These are phyloP conservation scores for Proteles cristata DNA, from an alignment of 2,113 vertebrate genomes.

Conservation along the genomic window DNA sequence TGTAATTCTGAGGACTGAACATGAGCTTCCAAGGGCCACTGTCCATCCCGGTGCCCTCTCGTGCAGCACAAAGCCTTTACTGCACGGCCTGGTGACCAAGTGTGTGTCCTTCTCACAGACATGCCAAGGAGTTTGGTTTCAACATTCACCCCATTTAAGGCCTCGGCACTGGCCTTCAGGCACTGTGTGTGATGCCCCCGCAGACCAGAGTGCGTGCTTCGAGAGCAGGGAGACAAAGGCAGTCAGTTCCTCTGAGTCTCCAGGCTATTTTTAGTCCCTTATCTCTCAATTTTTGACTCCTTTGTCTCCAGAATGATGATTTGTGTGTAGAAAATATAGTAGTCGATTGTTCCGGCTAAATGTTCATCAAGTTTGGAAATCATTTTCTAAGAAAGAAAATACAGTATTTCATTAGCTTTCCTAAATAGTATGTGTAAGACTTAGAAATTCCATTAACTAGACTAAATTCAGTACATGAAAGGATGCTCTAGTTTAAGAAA, in stretches of 20 bases:
- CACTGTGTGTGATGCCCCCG: background rate
- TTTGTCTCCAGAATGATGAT: background rate
- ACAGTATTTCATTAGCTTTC: background rate
- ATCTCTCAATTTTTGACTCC: background rate
- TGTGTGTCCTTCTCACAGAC: background rate
- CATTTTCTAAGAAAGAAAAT: slow-evolving; percentile 15
- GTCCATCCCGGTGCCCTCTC: background rate
- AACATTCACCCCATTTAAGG: background rate
- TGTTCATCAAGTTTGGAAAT: background rate
- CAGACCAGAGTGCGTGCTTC: rapidly evolving
- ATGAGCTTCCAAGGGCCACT: background rate
- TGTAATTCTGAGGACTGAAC: background rate
- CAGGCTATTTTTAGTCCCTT: background rate
- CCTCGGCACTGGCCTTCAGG: background rate
- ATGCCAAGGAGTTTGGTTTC: background rate
- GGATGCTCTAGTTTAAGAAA: background rate
- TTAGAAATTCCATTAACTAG: background rate
- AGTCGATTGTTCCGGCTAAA: background rate
- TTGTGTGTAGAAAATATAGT: background rate
- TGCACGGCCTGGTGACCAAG: background rate
- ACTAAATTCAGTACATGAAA: background rate
- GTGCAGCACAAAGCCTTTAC: background rate
- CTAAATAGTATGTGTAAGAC: background rate
- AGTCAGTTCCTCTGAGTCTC: background rate
- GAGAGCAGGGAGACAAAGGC: background rate